phyloP scores from a whole-genome alignment of 2,888 invertebrate genomes.

The Tethea ocularis region DNA sequence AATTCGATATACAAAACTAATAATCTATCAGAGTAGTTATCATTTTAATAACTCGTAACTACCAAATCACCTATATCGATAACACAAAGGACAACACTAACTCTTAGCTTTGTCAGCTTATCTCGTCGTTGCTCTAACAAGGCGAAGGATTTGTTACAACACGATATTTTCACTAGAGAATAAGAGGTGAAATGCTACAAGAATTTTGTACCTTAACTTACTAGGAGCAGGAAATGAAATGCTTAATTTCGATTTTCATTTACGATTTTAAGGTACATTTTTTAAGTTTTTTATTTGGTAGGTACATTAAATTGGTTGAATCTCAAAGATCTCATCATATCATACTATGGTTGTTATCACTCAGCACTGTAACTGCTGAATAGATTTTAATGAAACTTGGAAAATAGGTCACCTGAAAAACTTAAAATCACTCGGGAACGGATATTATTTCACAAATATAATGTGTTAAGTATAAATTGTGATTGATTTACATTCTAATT shows the following conservation, averaged over 20 bases:
- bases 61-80: not conserved
- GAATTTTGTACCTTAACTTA: not conserved
- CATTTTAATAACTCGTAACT: not conserved
- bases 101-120: constrained; percentile 18
- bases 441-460: too few relatives aligned
- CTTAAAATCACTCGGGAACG: too few relatives aligned
- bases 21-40: too few relatives aligned
- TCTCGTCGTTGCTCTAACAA: constrained; percentile 32
- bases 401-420: too few relatives aligned
- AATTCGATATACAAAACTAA: too few relatives aligned
- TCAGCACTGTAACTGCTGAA: too few relatives aligned
- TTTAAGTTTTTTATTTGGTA: not conserved
- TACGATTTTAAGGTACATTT: not conserved
- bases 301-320: too few relatives aligned
- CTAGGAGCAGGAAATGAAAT: not conserved
- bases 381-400: too few relatives aligned
- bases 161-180: constrained; percentile 19
- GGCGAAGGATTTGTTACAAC: constrained; percentile 29
- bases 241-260: not conserved
- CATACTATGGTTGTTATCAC: too few relatives aligned
- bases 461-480: too few relatives aligned
- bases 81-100: constrained; percentile 21
- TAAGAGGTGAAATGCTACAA: not conserved
- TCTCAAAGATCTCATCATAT: too few relatives aligned
- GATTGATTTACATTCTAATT: too few relatives aligned